These are phyloP conservation scores for Brevimyrus niger DNA, from an alignment of 2,113 vertebrate genomes.

Conservation along the genomic window DNA sequence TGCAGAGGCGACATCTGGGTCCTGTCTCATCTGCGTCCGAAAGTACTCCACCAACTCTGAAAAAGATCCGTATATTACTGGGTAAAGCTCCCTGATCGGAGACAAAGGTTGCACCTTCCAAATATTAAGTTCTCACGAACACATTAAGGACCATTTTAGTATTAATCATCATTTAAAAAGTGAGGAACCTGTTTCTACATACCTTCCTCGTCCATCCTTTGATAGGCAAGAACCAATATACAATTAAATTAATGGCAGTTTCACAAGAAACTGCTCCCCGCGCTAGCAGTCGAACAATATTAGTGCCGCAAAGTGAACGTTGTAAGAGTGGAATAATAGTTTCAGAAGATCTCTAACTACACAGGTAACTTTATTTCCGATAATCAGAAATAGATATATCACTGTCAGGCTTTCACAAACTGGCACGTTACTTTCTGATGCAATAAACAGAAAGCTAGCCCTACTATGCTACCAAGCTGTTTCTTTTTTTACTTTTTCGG, in stretches of 20 bases:
- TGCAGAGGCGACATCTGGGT: slow-evolving; percentile 66
- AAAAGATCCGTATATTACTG: neutral
- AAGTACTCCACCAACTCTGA: slow-evolving; percentile 68
- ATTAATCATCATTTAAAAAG: neutral
- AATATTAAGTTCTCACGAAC: neutral
- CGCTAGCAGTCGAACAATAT: neutral
- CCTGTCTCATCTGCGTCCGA: slow-evolving; percentile 60
- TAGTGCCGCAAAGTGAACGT: neutral
- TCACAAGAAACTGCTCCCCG: neutral
- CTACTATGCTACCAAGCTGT: neutral
- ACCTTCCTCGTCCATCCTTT: slow-evolving; percentile 1
- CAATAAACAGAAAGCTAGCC: slow-evolving; percentile 8
- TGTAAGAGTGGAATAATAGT: neutral
- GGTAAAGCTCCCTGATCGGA: neutral
- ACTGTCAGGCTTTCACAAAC: neutral
- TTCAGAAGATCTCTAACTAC: neutral
- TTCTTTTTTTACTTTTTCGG: neutral
- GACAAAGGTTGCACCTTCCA: neutral
- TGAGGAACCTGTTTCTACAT: neutral
- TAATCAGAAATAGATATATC: neutral
- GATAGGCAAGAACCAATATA: neutral
- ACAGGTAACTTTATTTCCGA: neutral
- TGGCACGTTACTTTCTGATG: slow-evolving; percentile 21
- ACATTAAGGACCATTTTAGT: neutral
- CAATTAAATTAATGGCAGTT: neutral